Evolutionary conservation across 2,888 invertebrate species (phyloP).

Genomic region (Prenolepis imparis): DNA sequence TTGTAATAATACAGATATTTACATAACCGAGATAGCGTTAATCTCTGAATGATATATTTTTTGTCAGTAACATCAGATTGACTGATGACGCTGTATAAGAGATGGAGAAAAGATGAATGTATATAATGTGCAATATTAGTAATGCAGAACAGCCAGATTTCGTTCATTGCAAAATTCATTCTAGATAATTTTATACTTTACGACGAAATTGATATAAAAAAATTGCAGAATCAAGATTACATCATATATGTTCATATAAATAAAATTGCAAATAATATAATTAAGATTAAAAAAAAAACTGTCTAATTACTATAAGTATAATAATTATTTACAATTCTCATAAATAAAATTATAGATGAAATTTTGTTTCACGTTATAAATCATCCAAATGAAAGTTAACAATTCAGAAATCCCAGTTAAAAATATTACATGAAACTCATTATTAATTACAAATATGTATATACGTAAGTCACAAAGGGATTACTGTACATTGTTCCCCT

Average conservation of each 20-base stretch:
- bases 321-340: background rate
- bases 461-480: constrained; percentile 35
- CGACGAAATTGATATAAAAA: background rate
- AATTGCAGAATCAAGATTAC: background rate
- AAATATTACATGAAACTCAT: constrained; percentile 20
- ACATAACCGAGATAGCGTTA: background rate
- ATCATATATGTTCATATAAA: background rate
- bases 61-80: background rate
- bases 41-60: background rate
- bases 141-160: background rate
- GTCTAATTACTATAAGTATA: background rate
- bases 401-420: constrained; percentile 17
- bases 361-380: constrained; percentile 11
- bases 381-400: constrained; percentile 17
- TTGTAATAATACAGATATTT: constrained; percentile 17
- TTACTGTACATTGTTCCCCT: constrained; percentile 39
- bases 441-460: constrained; percentile 67
- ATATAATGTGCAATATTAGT: constrained; percentile 29
- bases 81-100: constrained; percentile 1
- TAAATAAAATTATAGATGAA: background rate
- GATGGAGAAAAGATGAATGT: constrained; percentile 20
- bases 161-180: constrained; percentile 23
- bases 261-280: background rate
- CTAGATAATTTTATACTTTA: constrained; percentile 5
- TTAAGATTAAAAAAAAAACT: background rate